Evolutionary conservation across 2,113 vertebrate genomes (phyloP).

Genomic region (Chinchilla lanigera): DNA sequence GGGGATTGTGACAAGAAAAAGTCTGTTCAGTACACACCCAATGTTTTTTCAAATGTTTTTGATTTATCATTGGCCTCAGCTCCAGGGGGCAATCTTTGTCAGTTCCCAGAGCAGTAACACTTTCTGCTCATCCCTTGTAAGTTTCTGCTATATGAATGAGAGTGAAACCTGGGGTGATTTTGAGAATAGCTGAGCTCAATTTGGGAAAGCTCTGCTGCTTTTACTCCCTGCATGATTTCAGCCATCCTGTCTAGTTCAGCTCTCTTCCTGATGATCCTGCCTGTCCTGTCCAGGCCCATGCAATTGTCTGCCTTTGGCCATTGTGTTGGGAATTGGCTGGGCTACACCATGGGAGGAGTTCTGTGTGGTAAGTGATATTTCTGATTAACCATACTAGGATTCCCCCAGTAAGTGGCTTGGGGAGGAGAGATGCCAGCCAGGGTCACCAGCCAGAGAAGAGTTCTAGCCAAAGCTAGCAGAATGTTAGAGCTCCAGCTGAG

Average conservation of each 20-base stretch:
- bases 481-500: neutral
- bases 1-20: neutral
- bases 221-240: neutral
- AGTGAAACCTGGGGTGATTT: neutral
- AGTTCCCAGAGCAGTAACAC: neutral
- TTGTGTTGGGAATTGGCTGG: neutral
- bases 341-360: neutral
- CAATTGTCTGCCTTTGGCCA: neutral
- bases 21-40: neutral
- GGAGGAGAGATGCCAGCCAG: neutral
- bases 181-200: neutral
- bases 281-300: too few species aligned
- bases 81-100: neutral
- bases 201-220: neutral
- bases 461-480: neutral
- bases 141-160: neutral
- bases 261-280: neutral
- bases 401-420: neutral
- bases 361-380: neutral
- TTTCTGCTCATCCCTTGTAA: neutral
- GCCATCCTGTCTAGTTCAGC: too few species aligned
- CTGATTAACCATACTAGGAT: neutral
- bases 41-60: neutral
- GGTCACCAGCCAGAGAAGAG: neutral
- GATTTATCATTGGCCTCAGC: neutral